phyloP scores from a whole-genome alignment of 2,113 vertebrate genomes.

The Lota lota region DNA sequence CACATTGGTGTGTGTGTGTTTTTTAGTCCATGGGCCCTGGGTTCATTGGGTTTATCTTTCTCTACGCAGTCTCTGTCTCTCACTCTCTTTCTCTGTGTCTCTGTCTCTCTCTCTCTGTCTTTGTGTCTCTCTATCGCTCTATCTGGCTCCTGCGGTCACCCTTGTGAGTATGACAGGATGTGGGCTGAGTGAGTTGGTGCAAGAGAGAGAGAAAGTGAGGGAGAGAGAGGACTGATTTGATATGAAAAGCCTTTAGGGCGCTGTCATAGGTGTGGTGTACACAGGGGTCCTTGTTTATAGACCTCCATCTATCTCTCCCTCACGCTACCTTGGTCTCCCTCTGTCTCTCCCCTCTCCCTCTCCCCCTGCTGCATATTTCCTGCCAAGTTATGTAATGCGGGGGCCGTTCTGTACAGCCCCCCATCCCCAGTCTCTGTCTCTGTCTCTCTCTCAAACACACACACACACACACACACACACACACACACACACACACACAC shows the following conservation, averaged over 20 bases:
- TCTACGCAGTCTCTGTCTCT: not conserved
- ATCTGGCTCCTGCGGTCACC: conserved; percentile 39
- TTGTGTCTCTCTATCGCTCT: conserved; percentile 7
- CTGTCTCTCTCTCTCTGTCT: conserved; percentile 10
- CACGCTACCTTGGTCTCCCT: conserved; percentile 13
- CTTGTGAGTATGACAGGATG: conserved; percentile 3
- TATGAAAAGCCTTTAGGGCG: conserved; percentile 54
- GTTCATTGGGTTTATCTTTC: conserved; percentile 45
- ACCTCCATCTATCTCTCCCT: not conserved
- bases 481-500: conserved; percentile 27
- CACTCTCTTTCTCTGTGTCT: not conserved
- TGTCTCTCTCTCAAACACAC: conserved; percentile 16
- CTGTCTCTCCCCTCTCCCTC: conserved; percentile 14
- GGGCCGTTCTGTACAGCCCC: conserved; percentile 36
- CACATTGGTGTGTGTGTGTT: not conserved
- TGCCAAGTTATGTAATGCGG: conserved; percentile 67
- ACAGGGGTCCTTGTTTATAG: conserved; percentile 15
- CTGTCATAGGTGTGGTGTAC: conserved; percentile 45
- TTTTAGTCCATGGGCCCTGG: conserved; percentile 24
- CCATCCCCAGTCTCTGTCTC: conserved; percentile 13
- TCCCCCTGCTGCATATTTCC: conserved; percentile 59
- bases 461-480: conserved; percentile 12
- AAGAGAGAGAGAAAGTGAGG: conserved; percentile 9
- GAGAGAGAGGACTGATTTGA: conserved; percentile 40
- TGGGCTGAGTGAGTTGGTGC: not conserved